Evolutionary conservation across 2,888 invertebrate species (phyloP), one percentile per base, ranked within the genome.

Genomic region (Drosophila rellima): DNA sequence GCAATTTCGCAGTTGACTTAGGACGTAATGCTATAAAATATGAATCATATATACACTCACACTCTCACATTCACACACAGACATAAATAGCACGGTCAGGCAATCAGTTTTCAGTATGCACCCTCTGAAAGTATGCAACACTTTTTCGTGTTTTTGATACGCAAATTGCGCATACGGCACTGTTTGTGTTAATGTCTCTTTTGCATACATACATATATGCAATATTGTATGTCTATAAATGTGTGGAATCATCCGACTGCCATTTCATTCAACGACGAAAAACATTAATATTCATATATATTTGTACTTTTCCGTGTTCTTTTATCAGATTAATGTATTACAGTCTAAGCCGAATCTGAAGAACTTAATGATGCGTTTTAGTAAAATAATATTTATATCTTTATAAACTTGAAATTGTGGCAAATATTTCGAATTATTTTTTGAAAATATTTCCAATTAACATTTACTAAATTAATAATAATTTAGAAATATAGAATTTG

Each of bases 1-100:
- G 64, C 81, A 81, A 81, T 81, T 83, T 83, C 60, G 56, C 78
- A 79, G 86, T 84, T 86, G 86, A 86, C 84, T 83, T 86, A 75
- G 86, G 84, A 78, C 66, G 62, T 71, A 79, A 81, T 80, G 48
- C 74, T 59, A 74, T 74, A 64, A 70, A 83, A 86, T 79, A 86
- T 81, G 69, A 83, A 79, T 79, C 69, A 55, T 59, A 52, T 51
- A 52, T 39, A 39, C 29, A 11, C 47, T 33, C 51, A 52, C 33
- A 15, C 18, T 11, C 40, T n/a, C 15, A n/a, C 23, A 45, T 26
- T 7, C 23, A 0, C 18, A 13, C 17, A 39, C 37, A 47, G 11
- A 31, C 20, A 51, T 50, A 61, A 55, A 48, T 55, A 55, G 13
- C 61, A 17, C 42, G 66, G 52, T 44, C 61, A 39, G 55, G 31